Conservation (phyloP, 2,888 invertebrate species). For the Hypomecis atomaria region DNA sequence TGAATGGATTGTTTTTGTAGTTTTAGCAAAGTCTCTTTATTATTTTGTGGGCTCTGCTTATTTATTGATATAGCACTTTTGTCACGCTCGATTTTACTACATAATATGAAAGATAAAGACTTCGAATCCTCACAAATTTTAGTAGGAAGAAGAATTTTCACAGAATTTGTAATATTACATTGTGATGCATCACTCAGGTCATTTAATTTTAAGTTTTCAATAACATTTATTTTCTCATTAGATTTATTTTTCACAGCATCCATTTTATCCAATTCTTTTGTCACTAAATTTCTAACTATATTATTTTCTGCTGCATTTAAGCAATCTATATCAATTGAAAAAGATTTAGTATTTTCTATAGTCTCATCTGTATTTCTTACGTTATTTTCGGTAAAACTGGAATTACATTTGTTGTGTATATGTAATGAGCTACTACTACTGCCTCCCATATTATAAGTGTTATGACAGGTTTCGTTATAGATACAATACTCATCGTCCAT, state of each 20-base stretch:
- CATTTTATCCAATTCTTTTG: not conserved
- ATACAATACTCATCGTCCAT: conserved; percentile 59
- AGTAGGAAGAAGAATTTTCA: not conserved
- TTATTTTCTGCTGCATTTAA: not conserved
- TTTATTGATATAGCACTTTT: not conserved
- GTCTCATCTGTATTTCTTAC: not conserved
- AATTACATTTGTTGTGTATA: not conserved
- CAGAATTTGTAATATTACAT: conserved; percentile 1
- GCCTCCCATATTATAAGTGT: not conserved
- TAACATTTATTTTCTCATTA: not conserved
- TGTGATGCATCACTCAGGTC: not conserved
- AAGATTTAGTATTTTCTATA: not conserved
- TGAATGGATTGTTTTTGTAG: not conserved
- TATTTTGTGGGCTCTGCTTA: not conserved
- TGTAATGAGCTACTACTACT: not conserved
- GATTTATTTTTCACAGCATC: not conserved
- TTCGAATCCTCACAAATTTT: not conserved
- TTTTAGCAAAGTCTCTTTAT: conserved; percentile 10
- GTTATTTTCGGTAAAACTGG: not conserved
- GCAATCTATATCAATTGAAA: not conserved
- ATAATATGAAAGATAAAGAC: not conserved
- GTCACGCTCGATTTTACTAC: not conserved
- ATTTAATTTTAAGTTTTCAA: not conserved
- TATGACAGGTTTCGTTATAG: conserved; percentile 38
- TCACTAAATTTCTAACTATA: not conserved